phyloP scores from a whole-genome alignment of 2,797 vertebrate genomes.

The Decapterus maruadsi region DNA sequence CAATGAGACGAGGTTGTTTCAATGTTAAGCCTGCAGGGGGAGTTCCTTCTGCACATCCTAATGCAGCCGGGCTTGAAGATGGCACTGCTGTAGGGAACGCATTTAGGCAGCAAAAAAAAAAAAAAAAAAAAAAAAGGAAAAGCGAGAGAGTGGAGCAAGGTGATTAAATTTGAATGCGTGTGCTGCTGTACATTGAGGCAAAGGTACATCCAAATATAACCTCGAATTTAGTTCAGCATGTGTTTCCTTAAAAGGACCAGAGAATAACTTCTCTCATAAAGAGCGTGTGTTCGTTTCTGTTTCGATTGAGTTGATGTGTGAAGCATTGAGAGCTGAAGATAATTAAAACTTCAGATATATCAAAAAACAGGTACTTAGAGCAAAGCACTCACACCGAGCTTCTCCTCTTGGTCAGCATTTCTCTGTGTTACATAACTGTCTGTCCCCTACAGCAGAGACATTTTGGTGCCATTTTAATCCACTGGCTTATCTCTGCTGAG shows the following conservation, averaged over 20 bases:
- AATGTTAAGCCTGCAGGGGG: conserved; percentile 49
- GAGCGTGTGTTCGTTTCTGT: background rate
- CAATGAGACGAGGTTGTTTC: conserved; percentile 8
- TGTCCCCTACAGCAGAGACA: conserved; percentile 62
- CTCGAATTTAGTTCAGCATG: conserved; percentile 26
- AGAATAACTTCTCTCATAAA: conserved; percentile 6
- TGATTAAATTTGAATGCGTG: conserved; percentile 76
- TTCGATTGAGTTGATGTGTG: conserved; percentile 14
- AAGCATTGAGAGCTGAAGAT: background rate
- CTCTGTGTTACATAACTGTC: conserved; percentile 70
- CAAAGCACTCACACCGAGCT: conserved; percentile 24
- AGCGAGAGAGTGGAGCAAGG: conserved; percentile 34
- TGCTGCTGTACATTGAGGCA: conserved; percentile 60
- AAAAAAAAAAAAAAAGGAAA: background rate
- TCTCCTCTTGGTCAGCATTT: conserved; percentile 68
- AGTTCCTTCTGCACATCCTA: conserved; percentile 39
- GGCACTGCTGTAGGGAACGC: conserved; percentile 52
- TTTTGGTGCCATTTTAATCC: conserved; percentile 70
- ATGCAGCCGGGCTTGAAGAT: conserved; percentile 38
- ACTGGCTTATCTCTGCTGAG: conserved; percentile 61
- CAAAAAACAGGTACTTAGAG: conserved; percentile 22
- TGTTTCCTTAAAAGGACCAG: conserved; percentile 11
- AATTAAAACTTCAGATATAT: conserved; percentile 19
- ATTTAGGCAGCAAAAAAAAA: conserved; percentile 57
- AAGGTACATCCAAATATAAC: conserved; percentile 68